These are phyloP conservation scores for Psix sp. DNA, from an alignment of 1,140 invertebrate species.

Conservation along the genomic window DNA sequence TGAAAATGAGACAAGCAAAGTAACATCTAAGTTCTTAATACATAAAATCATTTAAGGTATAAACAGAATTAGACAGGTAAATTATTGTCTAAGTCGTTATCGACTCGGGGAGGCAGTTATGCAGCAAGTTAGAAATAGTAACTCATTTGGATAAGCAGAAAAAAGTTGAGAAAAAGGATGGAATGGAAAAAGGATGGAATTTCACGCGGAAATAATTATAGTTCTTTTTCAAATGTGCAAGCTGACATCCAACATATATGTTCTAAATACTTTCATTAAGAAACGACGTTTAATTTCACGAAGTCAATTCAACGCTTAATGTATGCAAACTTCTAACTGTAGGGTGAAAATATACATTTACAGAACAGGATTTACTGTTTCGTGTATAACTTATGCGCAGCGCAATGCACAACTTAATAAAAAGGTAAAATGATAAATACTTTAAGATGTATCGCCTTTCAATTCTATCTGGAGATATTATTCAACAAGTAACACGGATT, in stretches of 20 bases:
- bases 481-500: no score
- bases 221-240: slow-evolving; percentile 18
- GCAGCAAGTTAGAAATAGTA: slow-evolving; percentile 29
- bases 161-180: slow-evolving; percentile 32
- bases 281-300: slow-evolving; percentile 50
- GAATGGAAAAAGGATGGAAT: slow-evolving; percentile 41
- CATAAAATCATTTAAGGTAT: no score
- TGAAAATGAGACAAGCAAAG: no score
- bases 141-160: slow-evolving; percentile 49
- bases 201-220: slow-evolving; percentile 50
- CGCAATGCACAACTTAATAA: slow-evolving; percentile 54
- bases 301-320: slow-evolving; percentile 51
- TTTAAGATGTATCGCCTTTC: no score
- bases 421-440: slow-evolving; percentile 59
- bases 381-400: slow-evolving; percentile 36
- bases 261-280: slow-evolving; percentile 54
- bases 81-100: slow-evolving; percentile 63
- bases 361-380: slow-evolving; percentile 31
- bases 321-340: slow-evolving; percentile 43
- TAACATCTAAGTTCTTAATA: no score
- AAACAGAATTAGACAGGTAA: slow-evolving; percentile 59
- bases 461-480: no score
- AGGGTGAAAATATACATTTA: slow-evolving; percentile 30
- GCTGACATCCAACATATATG: slow-evolving; percentile 48
- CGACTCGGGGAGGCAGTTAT: slow-evolving; percentile 57